Evolutionary conservation across 2,797 vertebrate genomes (phyloP), one percentile per base, ranked within the genome.

Genomic region (Lepilemur septentrionalis): DNA sequence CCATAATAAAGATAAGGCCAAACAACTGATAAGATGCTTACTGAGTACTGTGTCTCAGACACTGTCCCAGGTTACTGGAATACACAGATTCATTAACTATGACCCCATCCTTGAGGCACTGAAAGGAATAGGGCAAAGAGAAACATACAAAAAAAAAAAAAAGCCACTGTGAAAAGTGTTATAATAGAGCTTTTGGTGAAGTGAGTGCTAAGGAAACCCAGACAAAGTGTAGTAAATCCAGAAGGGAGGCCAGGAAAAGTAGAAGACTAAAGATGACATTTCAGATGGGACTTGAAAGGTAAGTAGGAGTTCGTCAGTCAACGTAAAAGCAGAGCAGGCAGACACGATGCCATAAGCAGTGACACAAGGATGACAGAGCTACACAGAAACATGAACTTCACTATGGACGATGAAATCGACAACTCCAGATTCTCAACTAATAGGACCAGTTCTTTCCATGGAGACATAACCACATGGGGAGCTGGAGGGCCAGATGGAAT

Each of bases 191-290:
- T 95, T 85, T 81, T 22, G 48, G n/a, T 48, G 46, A 83, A 89
- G 57, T 55, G 46, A 89, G 57, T 55, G 46, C 75, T 91, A 43
- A 73, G 22, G 67, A 91, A 90, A 88, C 35, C 18, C 76, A 72
- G 59, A 55, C 67, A 80, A 89, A 69, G 69, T 32, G 52, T 20
- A 32, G 30, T 35, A 30, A 75, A n/a, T 23, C 32, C 13, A 70
- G 38, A 96, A 83, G 63, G 41, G 46, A 48, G 35, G 43, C 43
- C 12, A 6, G 73, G 69, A 55, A 78, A 50, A 69, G 22, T 1
- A 67, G 35, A 90, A 50, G 78, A 89, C 28, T 30, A 10, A 55
- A 91, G 89, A 32, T 22, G 67, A 38, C 52, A 55, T 69, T 5
- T 76, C 61, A 86, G n/a, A 57, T 41, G 67, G 52, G 55, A 70